Base-by-base conservation (phyloP, 2,888 invertebrate genomes). In the Slavum lentiscoides region DNA sequence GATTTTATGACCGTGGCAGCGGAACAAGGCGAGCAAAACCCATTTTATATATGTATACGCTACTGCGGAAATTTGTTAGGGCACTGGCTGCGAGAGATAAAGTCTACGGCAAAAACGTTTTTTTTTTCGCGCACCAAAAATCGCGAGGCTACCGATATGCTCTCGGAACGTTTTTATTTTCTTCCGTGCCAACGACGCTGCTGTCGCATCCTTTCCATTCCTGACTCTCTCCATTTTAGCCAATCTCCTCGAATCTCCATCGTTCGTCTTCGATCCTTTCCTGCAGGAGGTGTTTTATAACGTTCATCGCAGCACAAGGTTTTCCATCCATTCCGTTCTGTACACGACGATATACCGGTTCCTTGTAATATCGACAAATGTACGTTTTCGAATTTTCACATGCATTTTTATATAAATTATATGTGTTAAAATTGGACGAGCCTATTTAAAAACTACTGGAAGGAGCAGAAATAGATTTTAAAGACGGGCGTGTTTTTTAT, bases 71-170 rank as follows among this genome's bases (percentile, higher is more conserved):
- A 80, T 64, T 80, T 23, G 62, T 43, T 58, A 30, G 74, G 4
- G 49, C 37, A 30, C 53, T 64, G 37, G 17, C 4, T 30, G 30
- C 15, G 19, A n/a, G 62, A 69, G 70, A 80, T 70, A 70, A 70
- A 53, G 55, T 23, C n/a, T 64, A 6, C 23, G 64, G 39, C 61
- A 53, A 70, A 70, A 70, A 80, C 23, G 55, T 62, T 77, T 77
- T 30, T 30, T 30, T 77, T 77, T 69, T 69, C 61, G 69, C 5
- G 8, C 49, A 69, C 49, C 49, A n/a, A 30, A 3, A 19, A 19
- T n/a, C 43, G 59, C 15, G 5, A 11, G 7, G 61, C 23, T 61
- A 37, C 19, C 11, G 49, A 23, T 55, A 70, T 55, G 70, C 53
- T 59, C 21, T 66, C 9, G 19, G 66, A 17, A 74, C 23, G 64